Evolutionary conservation across 2,113 vertebrate genomes (phyloP), one percentile per base, ranked within the genome.

Genomic region (Naja naja): DNA sequence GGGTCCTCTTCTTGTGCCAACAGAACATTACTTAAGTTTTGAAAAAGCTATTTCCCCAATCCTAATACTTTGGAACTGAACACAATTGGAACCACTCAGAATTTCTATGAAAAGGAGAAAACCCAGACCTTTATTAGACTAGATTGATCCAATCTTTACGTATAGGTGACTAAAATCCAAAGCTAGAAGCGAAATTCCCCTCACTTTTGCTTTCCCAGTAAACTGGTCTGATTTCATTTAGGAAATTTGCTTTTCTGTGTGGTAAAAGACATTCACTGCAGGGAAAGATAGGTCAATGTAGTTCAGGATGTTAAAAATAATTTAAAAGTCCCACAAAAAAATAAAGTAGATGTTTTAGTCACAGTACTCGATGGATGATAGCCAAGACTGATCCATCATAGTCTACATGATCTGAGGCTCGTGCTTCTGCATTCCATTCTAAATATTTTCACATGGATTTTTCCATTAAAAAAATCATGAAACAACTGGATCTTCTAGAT

Each of bases 151-250:
- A 10, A 69, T 25, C 25, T 23, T 34, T 18, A 22, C 27, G 23
- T 86, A 30, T 49, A 90, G 85, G 7, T 20, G 16, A 27, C 85
- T 43, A n/a, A 93, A 69, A 53, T 90, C 45, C n/a, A 89, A 91
- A 39, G 5, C 11, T 88, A 89, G 86, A 34, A 69, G 94, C 92
- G 95, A 97, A 96, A 96, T 95, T 94, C 94, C 93, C 94, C 43
- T 53, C 27, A 43, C 14, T 53, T 23, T 30, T 47, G 14, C 5
- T 64, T 60, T 1, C 25, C 54, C 14, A 58, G 49, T 7, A 22
- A 93, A 55, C 27, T 52, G 85, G 25, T 0, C 22, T 87, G 53
- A 14, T 93, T 87, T 2, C 25, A 81, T 91, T 89, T 54, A 1
- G 53, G 91, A 88, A 85, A 92, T 81, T n/a, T 25, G 90, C 43